phyloP scores from a whole-genome alignment of 2,797 vertebrate species.

The Nannoperca obscura region DNA sequence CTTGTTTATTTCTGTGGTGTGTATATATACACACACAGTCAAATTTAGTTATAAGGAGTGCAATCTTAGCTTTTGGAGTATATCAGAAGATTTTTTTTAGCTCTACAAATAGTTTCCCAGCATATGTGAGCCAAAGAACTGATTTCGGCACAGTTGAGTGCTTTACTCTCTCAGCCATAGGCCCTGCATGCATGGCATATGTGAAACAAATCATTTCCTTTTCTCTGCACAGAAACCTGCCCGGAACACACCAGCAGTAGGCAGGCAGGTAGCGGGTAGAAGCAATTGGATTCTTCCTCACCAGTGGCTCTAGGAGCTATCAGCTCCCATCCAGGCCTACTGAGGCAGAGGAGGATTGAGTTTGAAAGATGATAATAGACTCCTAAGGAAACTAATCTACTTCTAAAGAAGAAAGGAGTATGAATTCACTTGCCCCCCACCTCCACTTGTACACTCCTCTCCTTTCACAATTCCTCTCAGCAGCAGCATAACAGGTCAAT shows the following conservation, averaged over 20 bases:
- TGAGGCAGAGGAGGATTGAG: slow-evolving; percentile 70
- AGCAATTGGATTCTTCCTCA: slow-evolving; percentile 61
- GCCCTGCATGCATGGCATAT: slow-evolving; percentile 42
- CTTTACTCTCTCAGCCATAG: slow-evolving; percentile 48
- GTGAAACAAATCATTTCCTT: slow-evolving; percentile 61
- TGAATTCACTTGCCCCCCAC: slow-evolving; percentile 55
- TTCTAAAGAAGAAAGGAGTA: slow-evolving; percentile 71
- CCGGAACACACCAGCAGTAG: slow-evolving; percentile 28
- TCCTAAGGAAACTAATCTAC: slow-evolving; percentile 78
- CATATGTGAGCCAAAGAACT: slow-evolving; percentile 23
- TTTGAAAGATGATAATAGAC: slow-evolving; percentile 81
- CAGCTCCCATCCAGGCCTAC: slow-evolving; percentile 61
- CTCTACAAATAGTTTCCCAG: neutral
- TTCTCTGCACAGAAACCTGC: slow-evolving; percentile 41
- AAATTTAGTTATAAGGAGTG: slow-evolving; percentile 11
- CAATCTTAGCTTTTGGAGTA: slow-evolving; percentile 3
- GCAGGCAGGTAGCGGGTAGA: slow-evolving; percentile 52
- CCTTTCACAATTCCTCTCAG: slow-evolving; percentile 43
- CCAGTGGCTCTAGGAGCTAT: slow-evolving; percentile 64
- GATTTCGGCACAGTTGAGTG: slow-evolving; percentile 18
- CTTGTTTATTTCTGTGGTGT: slow-evolving; percentile 10
- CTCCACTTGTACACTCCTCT: slow-evolving; percentile 44
- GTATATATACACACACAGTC: neutral
- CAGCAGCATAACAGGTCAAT: slow-evolving; percentile 50
- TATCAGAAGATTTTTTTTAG: slow-evolving; percentile 9